Evolutionary conservation across 1,140 invertebrate genomes (phyloP), one percentile per base, ranked within the genome.

Genomic region (Rhizoglyphus robini): DNA sequence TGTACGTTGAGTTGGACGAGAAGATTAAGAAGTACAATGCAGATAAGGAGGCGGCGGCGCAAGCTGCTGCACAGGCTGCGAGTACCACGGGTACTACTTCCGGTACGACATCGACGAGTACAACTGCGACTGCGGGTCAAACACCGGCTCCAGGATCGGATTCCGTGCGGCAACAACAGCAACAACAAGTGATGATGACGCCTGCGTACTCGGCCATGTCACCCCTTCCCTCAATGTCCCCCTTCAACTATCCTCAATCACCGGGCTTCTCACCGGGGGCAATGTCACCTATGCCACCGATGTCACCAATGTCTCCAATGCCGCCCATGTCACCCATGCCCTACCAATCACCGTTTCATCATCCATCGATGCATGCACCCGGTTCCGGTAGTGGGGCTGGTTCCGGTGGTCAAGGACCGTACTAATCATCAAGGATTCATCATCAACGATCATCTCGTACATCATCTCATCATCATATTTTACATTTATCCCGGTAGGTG

Each of bases 271-370:
- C 51, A 54, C 51, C 51, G 20, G 5, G 20, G 8, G n/a, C 38
- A 41, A n/a, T 11, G 8, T 11, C 38, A 41, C 8, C 38, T 11
- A 41, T 11, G 8, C 54, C 2, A 30, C 54, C 54, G 25, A 58
- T 58, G 54, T 30, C 27, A 29, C 58, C 58, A 27, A 8, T 32
- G 8, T 32, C 51, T 15, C 51, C 51, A 2, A 29, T 60, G 2
- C n/a, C 32, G 25, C n/a, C n/a, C n/a, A 3, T 34, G 27, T n/a
- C 32, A 38, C 3, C 58, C 3, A 11, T 3, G 15, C 30, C 58
- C n/a, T 60, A 60, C 29, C 32, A 34, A 34, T 60, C 58, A 23
- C 58, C 58, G 23, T 60, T 60, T 34, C 58, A 60, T 46, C 58
- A 30, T n/a, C 30, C 27, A 2, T 38, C n/a, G 11, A 29, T 13